These are phyloP conservation scores for Morinoia aosen DNA, from an alignment of 2,888 invertebrate species.

Conservation along the genomic window DNA sequence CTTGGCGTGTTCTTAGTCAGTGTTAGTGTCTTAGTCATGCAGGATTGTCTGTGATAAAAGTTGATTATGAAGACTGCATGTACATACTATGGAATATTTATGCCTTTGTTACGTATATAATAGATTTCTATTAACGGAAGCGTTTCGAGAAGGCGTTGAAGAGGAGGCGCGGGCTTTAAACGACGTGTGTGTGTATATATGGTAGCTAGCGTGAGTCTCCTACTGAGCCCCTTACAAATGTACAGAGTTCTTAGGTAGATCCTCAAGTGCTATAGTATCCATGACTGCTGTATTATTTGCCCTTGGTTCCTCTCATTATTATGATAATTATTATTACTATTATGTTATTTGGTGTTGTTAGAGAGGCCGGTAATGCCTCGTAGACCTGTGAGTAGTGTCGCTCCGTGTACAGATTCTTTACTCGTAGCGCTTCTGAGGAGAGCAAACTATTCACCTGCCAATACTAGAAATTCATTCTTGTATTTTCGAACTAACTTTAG, in stretches of 20 bases:
- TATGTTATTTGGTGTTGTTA: constrained; percentile 50
- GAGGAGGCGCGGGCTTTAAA: constrained; percentile 48
- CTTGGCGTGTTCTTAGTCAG: constrained; percentile 54
- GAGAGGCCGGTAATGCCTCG: background rate
- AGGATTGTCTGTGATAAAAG: constrained; percentile 67
- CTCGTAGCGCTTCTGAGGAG: constrained; percentile 19
- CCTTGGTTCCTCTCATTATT: constrained; percentile 23
- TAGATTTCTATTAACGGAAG: constrained; percentile 62
- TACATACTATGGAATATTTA: constrained; percentile 66
- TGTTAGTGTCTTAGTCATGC: constrained; percentile 67
- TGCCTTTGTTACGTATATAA: constrained; percentile 64
- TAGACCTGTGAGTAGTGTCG: background rate
- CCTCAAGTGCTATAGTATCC: constrained; percentile 53
- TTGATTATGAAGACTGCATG: constrained; percentile 64
- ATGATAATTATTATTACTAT: constrained; percentile 49
- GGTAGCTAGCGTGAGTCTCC: constrained; percentile 43
- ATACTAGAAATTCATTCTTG: constrained; percentile 52
- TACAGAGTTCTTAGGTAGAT: constrained; percentile 47
- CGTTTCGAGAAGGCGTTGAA: constrained; percentile 62
- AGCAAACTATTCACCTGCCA: constrained; percentile 52
- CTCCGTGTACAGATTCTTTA: constrained; percentile 50
- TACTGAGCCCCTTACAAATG: constrained; percentile 48
- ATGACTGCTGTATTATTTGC: constrained; percentile 51
- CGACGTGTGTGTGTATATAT: constrained; percentile 37
- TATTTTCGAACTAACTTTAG: constrained; percentile 53